phyloP scores from a whole-genome alignment of 2,113 vertebrate species.

The Ochotona curzoniae region DNA sequence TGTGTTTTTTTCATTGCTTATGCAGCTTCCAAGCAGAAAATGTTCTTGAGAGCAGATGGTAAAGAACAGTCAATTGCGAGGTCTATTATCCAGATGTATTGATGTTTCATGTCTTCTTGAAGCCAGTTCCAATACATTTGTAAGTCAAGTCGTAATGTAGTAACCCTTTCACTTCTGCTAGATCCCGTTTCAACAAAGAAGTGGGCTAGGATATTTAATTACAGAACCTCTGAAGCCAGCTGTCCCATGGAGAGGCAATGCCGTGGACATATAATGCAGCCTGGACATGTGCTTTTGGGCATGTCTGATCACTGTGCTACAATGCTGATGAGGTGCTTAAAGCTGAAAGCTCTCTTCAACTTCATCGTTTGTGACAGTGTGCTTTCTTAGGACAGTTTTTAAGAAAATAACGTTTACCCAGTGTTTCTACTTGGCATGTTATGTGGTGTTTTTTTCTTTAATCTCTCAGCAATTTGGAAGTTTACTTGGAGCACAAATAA shows the following conservation, averaged over 20 bases:
- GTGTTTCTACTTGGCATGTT: slow-evolving; percentile 57
- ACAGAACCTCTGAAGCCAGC: neutral
- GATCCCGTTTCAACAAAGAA: slow-evolving; percentile 44
- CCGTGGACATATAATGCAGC: neutral
- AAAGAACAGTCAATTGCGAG: slow-evolving; percentile 84
- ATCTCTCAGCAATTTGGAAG: slow-evolving; percentile 75
- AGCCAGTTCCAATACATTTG: slow-evolving; percentile 83
- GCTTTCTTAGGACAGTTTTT: slow-evolving; percentile 36
- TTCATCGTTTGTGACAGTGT: slow-evolving; percentile 23
- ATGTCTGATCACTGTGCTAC: neutral
- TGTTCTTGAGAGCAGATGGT: slow-evolving; percentile 89
- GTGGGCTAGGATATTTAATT: slow-evolving; percentile 28
- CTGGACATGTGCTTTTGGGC: neutral
- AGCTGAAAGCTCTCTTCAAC: slow-evolving; percentile 35
- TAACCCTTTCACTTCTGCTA: slow-evolving; percentile 76
- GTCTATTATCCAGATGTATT: slow-evolving; percentile 87
- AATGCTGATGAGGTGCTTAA: neutral
- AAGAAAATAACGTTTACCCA: slow-evolving; percentile 45
- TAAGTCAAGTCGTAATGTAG: slow-evolving; percentile 73
- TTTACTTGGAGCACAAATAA: slow-evolving; percentile 77
- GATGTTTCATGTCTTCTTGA: slow-evolving; percentile 85
- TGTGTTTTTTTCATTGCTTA: slow-evolving; percentile 85
- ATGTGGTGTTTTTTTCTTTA: slow-evolving; percentile 34
- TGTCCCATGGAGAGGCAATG: neutral
- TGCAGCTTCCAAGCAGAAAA: slow-evolving; percentile 87